Conservation (phyloP, 2,888 invertebrate genomes). For the Drosophila meridionalis region DNA sequence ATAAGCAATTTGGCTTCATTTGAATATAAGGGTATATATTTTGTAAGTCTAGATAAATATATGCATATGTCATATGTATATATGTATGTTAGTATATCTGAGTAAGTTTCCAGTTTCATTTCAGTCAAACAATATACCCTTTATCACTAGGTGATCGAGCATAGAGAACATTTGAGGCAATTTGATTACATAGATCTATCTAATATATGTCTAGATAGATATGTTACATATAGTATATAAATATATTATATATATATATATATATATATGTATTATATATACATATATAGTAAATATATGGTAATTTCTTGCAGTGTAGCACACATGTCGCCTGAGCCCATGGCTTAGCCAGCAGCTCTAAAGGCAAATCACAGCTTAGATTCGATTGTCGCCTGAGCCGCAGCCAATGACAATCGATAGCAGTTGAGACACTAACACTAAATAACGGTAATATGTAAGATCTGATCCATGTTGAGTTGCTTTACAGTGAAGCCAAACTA, state of each 20-base stretch:
- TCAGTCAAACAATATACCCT: too few relatives aligned
- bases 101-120: too few relatives aligned
- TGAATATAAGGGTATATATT: too few relatives aligned
- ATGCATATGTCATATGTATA: too few relatives aligned
- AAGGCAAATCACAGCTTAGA: background rate
- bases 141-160: too few relatives aligned
- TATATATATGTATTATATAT: too few relatives aligned
- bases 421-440: background rate
- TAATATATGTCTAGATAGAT: background rate
- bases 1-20: too few relatives aligned
- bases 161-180: too few relatives aligned
- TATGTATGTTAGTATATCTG: too few relatives aligned
- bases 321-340: background rate
- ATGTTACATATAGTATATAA: background rate
- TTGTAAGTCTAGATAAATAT: too few relatives aligned
- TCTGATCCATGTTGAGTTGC: background rate
- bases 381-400: background rate
- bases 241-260: background rate
- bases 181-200: too few relatives aligned
- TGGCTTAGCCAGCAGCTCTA: background rate
- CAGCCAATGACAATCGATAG: background rate
- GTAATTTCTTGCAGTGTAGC: conserved; percentile 3
- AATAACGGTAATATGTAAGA: background rate
- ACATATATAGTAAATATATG: too few relatives aligned
- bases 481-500: background rate